These are phyloP conservation scores for Prolemur simus DNA, from an alignment of 2,113 vertebrate genomes.

Conservation along the genomic window DNA sequence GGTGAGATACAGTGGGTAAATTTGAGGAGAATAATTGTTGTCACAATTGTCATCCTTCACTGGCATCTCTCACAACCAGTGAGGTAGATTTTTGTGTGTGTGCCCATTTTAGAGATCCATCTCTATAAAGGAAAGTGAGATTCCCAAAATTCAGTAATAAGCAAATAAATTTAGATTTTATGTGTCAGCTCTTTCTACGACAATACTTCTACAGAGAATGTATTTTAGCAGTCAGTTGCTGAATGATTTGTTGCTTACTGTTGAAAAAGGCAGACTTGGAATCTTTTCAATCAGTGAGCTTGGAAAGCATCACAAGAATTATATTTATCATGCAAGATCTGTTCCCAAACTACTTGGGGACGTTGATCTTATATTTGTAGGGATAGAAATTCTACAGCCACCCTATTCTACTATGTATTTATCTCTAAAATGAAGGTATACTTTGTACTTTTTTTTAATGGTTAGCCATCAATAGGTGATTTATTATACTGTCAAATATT, in stretches of 20 bases:
- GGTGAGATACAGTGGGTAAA: not conserved
- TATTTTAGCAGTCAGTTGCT: not conserved
- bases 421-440: not conserved
- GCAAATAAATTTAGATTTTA: not conserved
- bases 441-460: not conserved
- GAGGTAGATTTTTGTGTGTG: not conserved
- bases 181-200: slow-evolving; percentile 1
- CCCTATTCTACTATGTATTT: not conserved
- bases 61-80: not conserved
- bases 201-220: not conserved
- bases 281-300: not conserved
- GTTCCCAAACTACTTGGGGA: not conserved
- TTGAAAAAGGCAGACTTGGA: not conserved
- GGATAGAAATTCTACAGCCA: not conserved
- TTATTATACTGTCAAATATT: not conserved
- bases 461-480: not conserved
- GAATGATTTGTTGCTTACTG: not conserved
- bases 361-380: not conserved
- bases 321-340: not conserved
- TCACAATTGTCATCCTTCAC: not conserved
- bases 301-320: not conserved
- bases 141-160: not conserved
- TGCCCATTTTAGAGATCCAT: not conserved
- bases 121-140: not conserved
- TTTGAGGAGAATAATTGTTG: not conserved